Evolutionary conservation across 2,113 vertebrate species (phyloP).

Genomic region (Onychorhynchus coronatus): DNA sequence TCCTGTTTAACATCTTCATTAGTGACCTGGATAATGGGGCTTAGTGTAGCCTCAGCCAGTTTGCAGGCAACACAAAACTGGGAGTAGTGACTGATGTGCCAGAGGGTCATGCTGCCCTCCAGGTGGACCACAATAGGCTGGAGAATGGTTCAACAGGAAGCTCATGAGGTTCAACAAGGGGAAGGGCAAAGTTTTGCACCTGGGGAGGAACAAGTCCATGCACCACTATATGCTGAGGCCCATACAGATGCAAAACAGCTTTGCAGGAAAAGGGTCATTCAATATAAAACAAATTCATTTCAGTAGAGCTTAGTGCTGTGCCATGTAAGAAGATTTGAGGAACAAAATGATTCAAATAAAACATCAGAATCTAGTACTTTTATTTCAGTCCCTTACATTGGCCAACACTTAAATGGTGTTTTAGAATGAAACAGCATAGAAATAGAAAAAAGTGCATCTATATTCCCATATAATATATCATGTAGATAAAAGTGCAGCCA

Average conservation of each 20-base stretch:
- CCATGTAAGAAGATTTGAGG: neutral
- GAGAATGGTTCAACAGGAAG: neutral
- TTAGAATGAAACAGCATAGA: neutral
- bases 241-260: neutral
- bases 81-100: neutral
- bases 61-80: neutral
- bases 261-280: neutral
- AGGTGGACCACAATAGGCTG: too few species aligned
- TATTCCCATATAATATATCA: neutral
- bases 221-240: accelerated
- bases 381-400: neutral
- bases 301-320: neutral
- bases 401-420: neutral
- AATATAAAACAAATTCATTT: neutral
- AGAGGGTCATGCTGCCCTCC: neutral
- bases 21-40: neutral
- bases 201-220: neutral
- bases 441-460: neutral
- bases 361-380: neutral
- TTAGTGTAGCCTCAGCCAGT: neutral
- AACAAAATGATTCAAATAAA: neutral
- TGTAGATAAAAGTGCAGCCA: neutral
- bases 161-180: neutral
- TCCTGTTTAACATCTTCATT: neutral
- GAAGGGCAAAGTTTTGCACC: neutral